Conservation (phyloP, 2,888 invertebrate species). For the Hemistola chrysoprasaria region DNA sequence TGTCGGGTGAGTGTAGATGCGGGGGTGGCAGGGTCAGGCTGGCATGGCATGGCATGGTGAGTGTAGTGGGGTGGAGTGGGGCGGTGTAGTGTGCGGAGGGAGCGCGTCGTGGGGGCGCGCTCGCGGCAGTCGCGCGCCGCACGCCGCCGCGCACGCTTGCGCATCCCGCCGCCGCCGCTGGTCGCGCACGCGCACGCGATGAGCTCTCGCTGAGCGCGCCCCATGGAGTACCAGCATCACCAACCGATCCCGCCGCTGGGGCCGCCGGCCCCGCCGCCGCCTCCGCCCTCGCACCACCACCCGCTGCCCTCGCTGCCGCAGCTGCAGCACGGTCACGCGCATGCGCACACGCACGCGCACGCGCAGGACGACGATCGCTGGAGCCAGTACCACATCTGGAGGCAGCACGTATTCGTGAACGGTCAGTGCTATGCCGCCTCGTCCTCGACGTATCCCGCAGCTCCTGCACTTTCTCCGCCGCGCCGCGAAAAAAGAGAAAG, state of each 20-base stretch:
- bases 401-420: slow-evolving; percentile 90
- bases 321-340: slow-evolving; percentile 83
- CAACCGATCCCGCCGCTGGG: slow-evolving; percentile 81
- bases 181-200: slow-evolving; percentile 56
- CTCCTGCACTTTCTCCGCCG: slow-evolving; percentile 52
- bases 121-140: slow-evolving; percentile 52
- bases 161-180: slow-evolving; percentile 39
- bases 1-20: too few species aligned
- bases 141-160: slow-evolving; percentile 53
- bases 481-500: slow-evolving; percentile 48
- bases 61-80: slow-evolving; percentile 38
- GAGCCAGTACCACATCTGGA: slow-evolving; percentile 91
- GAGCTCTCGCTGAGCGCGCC: slow-evolving; percentile 63
- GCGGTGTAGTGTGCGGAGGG: slow-evolving; percentile 31
- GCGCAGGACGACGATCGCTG: slow-evolving; percentile 85
- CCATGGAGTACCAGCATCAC: slow-evolving; percentile 79
- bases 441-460: slow-evolving; percentile 42
- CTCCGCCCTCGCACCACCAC: slow-evolving; percentile 79
- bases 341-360: slow-evolving; percentile 45
- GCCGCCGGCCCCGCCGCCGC: slow-evolving; percentile 84
- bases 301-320: slow-evolving; percentile 85
- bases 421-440: slow-evolving; percentile 77
- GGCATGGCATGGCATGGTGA: slow-evolving; percentile 10
- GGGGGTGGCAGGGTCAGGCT: too few species aligned
- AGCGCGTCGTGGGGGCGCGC: slow-evolving; percentile 30